These are phyloP conservation scores for Misgurnus anguillicaudatus DNA, from an alignment of 2,113 vertebrate species.

Conservation along the genomic window DNA sequence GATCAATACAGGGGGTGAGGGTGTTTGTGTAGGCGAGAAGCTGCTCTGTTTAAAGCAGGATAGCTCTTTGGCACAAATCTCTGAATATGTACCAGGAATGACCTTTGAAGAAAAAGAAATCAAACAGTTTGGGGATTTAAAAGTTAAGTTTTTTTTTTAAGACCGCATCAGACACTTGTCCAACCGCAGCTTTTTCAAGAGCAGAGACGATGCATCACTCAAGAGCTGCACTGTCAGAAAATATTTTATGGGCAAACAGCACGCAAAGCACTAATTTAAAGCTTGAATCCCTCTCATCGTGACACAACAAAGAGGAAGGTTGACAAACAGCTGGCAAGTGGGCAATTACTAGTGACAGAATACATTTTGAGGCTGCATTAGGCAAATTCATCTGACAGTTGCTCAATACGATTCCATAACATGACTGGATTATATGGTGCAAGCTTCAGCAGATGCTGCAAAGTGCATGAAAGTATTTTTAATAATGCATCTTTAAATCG, in stretches of 20 bases:
- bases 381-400: conserved; percentile 64
- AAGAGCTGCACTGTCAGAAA: conserved; percentile 60
- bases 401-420: conserved; percentile 62
- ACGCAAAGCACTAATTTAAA: conserved; percentile 58
- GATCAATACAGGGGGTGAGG: conserved; percentile 72
- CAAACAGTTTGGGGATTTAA: conserved; percentile 58
- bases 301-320: conserved; percentile 57
- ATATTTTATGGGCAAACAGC: conserved; percentile 60
- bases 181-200: conserved; percentile 54
- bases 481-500: conserved; percentile 67
- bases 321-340: conserved; percentile 62
- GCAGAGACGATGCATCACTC: conserved; percentile 60
- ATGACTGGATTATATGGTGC: conserved; percentile 50
- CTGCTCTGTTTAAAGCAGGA: conserved; percentile 52
- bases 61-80: not conserved
- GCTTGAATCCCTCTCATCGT: conserved; percentile 55
- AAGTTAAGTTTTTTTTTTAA: conserved; percentile 64
- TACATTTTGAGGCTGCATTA: conserved; percentile 62
- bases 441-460: conserved; percentile 50
- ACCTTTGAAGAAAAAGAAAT: not conserved
- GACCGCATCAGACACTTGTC: conserved; percentile 65
- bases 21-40: conserved; percentile 60
- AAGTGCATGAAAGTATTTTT: conserved; percentile 60
- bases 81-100: conserved; percentile 13
- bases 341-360: conserved; percentile 61